Evolutionary conservation across 2,113 vertebrate genomes (phyloP).

Genomic region (Sturnira hondurensis): DNA sequence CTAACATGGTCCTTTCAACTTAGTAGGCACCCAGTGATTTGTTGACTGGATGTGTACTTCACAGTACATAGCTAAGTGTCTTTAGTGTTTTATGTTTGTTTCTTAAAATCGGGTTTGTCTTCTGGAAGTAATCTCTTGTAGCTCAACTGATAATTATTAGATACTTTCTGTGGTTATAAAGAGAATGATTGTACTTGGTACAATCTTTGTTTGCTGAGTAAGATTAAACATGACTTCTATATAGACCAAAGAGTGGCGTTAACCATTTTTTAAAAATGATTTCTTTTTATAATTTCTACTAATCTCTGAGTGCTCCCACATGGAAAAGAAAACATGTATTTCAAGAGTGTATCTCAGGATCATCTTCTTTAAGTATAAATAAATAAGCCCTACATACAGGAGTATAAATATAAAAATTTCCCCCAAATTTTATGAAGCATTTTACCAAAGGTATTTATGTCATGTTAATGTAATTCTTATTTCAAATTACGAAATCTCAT

Average conservation of each 20-base stretch:
- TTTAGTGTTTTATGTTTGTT: neutral
- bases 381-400: neutral
- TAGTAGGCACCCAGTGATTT: neutral
- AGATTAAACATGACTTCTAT: constrained; percentile 29
- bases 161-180: neutral
- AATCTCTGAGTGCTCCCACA: neutral
- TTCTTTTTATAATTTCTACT: constrained; percentile 9
- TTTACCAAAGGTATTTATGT: constrained; percentile 18
- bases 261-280: neutral
- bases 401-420: neutral
- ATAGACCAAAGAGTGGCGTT: neutral
- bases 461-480: neutral
- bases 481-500: neutral
- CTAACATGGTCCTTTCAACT: neutral
- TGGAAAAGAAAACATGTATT: neutral
- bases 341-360: neutral
- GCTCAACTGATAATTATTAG: constrained; percentile 5
- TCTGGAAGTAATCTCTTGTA: neutral
- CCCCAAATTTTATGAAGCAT: neutral
- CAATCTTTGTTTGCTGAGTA: constrained; percentile 26
- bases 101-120: neutral
- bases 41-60: neutral
- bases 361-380: neutral
- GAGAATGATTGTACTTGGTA: neutral
- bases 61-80: neutral